A percentile compares a stretch with the other conserved stretches of the same genome.
These are phyloP conservation scores for Cuculus canorus DNA, from an alignment of 2,797 vertebrate species.

Conservation along the genomic window DNA sequence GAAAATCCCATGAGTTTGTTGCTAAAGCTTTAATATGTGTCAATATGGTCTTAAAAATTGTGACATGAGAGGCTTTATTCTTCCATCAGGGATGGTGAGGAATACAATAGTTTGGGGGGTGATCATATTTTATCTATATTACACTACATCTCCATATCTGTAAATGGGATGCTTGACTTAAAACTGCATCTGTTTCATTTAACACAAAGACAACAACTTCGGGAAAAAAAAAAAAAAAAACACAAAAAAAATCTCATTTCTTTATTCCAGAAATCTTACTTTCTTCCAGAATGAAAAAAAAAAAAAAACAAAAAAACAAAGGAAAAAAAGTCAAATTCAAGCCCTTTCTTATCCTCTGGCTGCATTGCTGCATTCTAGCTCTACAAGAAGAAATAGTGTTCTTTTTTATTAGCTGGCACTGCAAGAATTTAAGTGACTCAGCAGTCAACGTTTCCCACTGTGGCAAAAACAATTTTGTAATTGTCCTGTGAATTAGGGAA, in stretches of 20 bases:
- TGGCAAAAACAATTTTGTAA: constrained; percentile 61
- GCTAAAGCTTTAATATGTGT: neutral
- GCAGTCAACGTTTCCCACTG: constrained; percentile 62
- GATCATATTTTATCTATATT: neutral
- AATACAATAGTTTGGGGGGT: neutral
- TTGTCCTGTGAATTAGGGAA: constrained; percentile 69
- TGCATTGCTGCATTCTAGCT: neutral
- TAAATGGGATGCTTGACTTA: neutral
- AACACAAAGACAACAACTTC: neutral
- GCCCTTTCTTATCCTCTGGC: neutral
- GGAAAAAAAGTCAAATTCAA: neutral
- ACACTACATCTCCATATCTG: neutral
- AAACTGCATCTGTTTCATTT: neutral
- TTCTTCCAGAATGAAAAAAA: neutral
- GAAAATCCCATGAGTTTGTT: neutral
- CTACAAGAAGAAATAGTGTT: neutral
- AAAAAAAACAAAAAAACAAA: neutral
- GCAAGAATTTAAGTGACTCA: constrained; percentile 63
- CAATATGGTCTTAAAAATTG: neutral
- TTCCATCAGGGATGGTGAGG: neutral
- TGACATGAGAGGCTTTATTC: neutral
- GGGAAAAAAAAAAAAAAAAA: neutral
- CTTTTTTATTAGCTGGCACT: neutral
- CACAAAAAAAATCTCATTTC: neutral
- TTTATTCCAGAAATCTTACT: neutral